Base-by-base conservation (phyloP, 35 echinoderm and acorn worm species). In the Anneissia japonica region DNA sequence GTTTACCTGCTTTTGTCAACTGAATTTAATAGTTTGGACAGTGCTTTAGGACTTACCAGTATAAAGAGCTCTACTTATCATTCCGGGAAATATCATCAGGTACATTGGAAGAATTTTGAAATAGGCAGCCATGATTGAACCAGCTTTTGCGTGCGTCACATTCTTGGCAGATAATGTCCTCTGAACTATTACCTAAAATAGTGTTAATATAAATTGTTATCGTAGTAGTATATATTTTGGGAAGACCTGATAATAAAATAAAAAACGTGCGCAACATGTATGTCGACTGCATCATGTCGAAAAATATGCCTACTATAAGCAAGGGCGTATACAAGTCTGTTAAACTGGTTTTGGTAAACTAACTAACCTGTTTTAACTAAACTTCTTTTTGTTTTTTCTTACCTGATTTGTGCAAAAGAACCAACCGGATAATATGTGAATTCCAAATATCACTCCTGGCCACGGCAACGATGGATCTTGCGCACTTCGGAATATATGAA, bases 351-450 rank as follows among this genome's bases (percentile, higher is more conserved):
- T n/a, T n/a, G n/a, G n/a, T n/a, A n/a, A n/a, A n/a, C n/a, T n/a
- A n/a, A n/a, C n/a, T n/a, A n/a, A n/a, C n/a, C n/a, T n/a, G n/a
- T n/a, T n/a, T n/a, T n/a, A n/a, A n/a, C n/a, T n/a, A n/a, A n/a
- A n/a, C n/a, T n/a, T n/a, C n/a, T n/a, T n/a, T n/a, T n/a, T n/a
- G n/a, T n/a, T n/a, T n/a, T n/a, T n/a, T n/a, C 2, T 64, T 74
- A 99, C 96, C 92, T 99, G 96, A 73, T 99, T 99, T 72, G 96
- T 99, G 77, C 96, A 93, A 36, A 89, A 99, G 74, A 91, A 94
- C 28, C 89, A 92, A 29, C 89, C 86, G 16, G 96, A 99, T 6
- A 99, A 87, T 30, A 99, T 87, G 7, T 88, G 91, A 35, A 99
- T 94, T 37, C 96, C 96, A 76, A 99, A 91, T 11, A 98, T 36